These are phyloP conservation scores for Coracopsis vasa DNA, from an alignment of 2,113 vertebrate genomes.

Conservation along the genomic window DNA sequence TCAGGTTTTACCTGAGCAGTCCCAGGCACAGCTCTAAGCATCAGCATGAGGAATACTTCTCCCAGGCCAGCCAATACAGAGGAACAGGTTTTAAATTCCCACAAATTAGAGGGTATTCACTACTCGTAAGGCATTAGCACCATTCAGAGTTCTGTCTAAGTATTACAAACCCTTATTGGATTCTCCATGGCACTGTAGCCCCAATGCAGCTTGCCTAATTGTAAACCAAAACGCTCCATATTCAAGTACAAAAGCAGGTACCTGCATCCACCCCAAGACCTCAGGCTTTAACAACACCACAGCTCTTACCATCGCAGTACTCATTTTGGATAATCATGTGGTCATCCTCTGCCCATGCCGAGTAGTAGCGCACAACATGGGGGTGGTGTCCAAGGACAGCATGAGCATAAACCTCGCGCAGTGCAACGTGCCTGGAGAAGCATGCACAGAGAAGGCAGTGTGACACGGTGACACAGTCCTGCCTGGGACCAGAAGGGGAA, in stretches of 20 bases:
- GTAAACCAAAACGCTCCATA: neutral
- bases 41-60: neutral
- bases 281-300: neutral
- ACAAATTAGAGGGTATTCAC: neutral
- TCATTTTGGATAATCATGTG: slow-evolving; percentile 98
- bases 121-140: neutral
- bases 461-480: neutral
- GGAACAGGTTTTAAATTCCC: neutral
- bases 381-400: slow-evolving; percentile 95
- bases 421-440: slow-evolving; percentile 79
- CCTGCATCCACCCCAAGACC: neutral
- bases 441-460: neutral
- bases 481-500: neutral
- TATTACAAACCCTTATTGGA: neutral
- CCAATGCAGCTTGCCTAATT: neutral
- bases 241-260: neutral
- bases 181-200: neutral
- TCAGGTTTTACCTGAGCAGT: neutral
- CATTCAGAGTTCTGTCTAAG: neutral
- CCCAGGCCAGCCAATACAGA: neutral
- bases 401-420: slow-evolving; percentile 94
- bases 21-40: neutral
- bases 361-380: slow-evolving; percentile 96
- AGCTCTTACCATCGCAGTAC: slow-evolving; percentile 89
- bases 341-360: slow-evolving; percentile 91